These are phyloP conservation scores for Euplagia quadripunctaria DNA, from an alignment of 2,888 invertebrate species.

Conservation along the genomic window DNA sequence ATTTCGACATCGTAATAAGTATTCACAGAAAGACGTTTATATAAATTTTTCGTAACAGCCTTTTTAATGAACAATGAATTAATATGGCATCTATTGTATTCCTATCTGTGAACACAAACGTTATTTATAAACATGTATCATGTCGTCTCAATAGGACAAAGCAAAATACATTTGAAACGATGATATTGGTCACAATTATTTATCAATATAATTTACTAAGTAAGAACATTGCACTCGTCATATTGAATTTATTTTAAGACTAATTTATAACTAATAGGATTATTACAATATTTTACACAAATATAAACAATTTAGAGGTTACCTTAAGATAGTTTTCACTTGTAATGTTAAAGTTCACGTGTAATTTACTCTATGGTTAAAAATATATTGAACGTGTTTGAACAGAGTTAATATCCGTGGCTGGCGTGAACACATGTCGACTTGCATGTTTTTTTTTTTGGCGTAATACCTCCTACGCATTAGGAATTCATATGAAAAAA, in stretches of 20 bases:
- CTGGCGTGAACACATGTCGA: no score
- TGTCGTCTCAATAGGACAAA: conserved; percentile 38
- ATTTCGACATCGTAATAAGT: not conserved
- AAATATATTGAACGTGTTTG: not conserved
- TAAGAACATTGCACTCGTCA: conserved; percentile 79
- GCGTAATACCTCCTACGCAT: no score
- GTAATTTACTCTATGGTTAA: not conserved
- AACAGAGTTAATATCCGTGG: no score
- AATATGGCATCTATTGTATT: not conserved
- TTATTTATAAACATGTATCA: not conserved
- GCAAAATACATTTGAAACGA: conserved; percentile 26
- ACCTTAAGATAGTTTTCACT: conserved; percentile 26
- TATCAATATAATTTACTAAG: conserved; percentile 55
- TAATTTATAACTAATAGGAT: conserved; percentile 46
- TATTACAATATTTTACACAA: conserved; percentile 32
- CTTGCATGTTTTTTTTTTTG: no score
- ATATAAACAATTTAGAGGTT: conserved; percentile 36
- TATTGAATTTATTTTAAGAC: conserved; percentile 50
- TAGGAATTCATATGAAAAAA: no score
- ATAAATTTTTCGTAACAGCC: no score
- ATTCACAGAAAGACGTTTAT: no score
- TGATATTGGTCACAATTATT: conserved; percentile 39
- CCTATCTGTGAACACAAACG: not conserved
- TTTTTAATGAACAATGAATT: no score
- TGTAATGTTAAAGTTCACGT: conserved; percentile 12